Evolutionary conservation across 2,888 invertebrate genomes (phyloP).

Genomic region (Cheiracanthium punctorium): DNA sequence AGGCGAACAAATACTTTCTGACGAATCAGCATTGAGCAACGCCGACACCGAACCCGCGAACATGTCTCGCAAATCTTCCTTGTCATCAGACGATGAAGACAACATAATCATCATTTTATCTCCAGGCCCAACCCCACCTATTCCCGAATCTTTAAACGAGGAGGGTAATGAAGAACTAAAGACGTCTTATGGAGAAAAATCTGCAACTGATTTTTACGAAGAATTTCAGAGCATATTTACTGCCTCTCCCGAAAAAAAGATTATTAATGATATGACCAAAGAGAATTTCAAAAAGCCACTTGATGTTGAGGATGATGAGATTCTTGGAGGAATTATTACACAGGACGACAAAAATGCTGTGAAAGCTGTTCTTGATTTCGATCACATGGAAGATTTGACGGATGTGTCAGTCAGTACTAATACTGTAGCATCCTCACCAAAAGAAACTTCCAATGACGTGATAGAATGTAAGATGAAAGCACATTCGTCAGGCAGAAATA

Average conservation of each 20-base stretch:
- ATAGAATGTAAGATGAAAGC: too few relatives aligned
- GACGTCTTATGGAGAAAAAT: constrained; percentile 19
- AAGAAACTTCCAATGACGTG: neutral
- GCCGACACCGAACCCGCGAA: neutral
- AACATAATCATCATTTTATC: constrained; percentile 27
- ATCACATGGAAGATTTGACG: neutral
- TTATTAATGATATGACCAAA: constrained; percentile 32
- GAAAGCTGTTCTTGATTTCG: neutral
- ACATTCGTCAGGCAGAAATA: too few relatives aligned
- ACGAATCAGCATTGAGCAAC: constrained; percentile 5
- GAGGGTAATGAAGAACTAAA: neutral
- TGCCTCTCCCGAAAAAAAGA: constrained; percentile 31
- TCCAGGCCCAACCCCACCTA: neutral
- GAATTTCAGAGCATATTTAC: constrained; percentile 45
- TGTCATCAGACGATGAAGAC: constrained; percentile 39
- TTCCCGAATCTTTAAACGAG: neutral
- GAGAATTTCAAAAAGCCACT: constrained; percentile 2
- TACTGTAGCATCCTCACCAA: neutral
- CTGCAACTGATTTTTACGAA: constrained; percentile 32
- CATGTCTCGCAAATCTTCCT: neutral
- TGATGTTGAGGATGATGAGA: neutral
- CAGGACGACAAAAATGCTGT: neutral
- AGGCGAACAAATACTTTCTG: neutral
- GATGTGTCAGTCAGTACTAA: neutral
- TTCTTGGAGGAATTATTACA: neutral